Conservation (phyloP, 2,113 vertebrate genomes). For the Aspidoscelis tigris region DNA sequence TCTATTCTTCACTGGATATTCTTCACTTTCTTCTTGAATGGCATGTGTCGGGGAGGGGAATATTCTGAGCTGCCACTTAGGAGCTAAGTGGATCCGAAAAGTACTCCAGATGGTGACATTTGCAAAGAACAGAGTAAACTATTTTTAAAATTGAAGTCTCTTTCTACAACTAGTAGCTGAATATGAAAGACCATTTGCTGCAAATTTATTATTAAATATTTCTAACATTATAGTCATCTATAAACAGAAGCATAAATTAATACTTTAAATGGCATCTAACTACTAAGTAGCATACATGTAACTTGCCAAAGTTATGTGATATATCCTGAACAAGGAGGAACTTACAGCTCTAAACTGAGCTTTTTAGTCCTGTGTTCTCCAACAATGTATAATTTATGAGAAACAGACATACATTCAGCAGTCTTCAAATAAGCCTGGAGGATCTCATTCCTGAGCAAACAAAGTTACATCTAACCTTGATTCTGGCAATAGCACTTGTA, state of each 20-base stretch:
- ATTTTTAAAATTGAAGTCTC: conserved; percentile 60
- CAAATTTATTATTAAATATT: conserved; percentile 55
- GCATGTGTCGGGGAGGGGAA: background rate
- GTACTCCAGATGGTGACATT: conserved; percentile 64
- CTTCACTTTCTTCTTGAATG: no score
- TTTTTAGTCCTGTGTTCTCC: background rate
- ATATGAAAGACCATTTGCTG: conserved; percentile 39
- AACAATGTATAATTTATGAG: conserved; percentile 23
- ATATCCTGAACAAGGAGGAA: background rate
- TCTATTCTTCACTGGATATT: conserved; percentile 62
- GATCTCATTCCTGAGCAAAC: conserved; percentile 1
- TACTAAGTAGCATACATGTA: background rate
- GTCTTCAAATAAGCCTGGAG: background rate
- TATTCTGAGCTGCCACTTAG: conserved; percentile 69
- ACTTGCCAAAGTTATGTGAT: background rate
- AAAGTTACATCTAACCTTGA: background rate
- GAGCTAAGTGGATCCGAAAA: conserved; percentile 79
- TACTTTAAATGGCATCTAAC: background rate
- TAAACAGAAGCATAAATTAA: background rate
- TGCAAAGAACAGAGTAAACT: conserved; percentile 71
- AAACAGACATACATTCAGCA: background rate
- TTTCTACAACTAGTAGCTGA: conserved; percentile 49
- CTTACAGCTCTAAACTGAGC: background rate
- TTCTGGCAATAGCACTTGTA: conserved; percentile 11
- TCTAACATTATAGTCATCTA: conserved; percentile 53